These are phyloP conservation scores for Schrankia costaestrigalis DNA, from an alignment of 2,888 invertebrate species.

Conservation along the genomic window DNA sequence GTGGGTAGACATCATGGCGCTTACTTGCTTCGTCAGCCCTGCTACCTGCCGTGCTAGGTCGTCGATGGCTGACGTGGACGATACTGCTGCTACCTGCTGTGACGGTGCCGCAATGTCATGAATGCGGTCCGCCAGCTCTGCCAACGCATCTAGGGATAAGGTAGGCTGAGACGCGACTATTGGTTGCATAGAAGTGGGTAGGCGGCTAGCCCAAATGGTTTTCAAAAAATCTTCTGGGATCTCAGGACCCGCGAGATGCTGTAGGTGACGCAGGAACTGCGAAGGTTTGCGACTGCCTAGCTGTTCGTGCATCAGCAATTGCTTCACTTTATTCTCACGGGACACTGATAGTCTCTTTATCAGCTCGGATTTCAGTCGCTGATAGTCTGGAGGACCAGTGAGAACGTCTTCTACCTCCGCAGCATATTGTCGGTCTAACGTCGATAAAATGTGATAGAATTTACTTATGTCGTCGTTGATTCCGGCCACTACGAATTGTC, in stretches of 20 bases:
- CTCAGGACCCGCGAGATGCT: background rate
- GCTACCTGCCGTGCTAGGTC: background rate
- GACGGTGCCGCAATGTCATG: background rate
- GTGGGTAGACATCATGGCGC: background rate
- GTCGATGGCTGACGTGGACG: background rate
- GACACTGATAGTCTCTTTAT: background rate
- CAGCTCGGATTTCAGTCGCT: background rate
- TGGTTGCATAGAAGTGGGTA: conserved; percentile 1
- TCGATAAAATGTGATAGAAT: too few species aligned
- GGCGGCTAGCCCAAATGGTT: conserved; percentile 1
- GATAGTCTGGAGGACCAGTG: background rate
- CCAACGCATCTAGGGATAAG: background rate
- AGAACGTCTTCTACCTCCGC: background rate
- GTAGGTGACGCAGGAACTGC: conserved; percentile 1
- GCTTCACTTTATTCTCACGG: background rate
- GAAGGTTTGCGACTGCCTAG: background rate
- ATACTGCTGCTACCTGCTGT: background rate
- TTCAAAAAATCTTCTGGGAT: conserved; percentile 1
- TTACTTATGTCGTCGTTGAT: too few species aligned
- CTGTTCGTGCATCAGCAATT: background rate
- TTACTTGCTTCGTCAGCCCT: background rate
- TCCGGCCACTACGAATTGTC: too few species aligned
- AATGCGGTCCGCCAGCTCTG: background rate
- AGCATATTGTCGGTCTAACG: background rate
- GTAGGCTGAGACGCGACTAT: background rate